phyloP scores from a whole-genome alignment of 1,140 invertebrate species.

The Dolichoris vasculosae region DNA sequence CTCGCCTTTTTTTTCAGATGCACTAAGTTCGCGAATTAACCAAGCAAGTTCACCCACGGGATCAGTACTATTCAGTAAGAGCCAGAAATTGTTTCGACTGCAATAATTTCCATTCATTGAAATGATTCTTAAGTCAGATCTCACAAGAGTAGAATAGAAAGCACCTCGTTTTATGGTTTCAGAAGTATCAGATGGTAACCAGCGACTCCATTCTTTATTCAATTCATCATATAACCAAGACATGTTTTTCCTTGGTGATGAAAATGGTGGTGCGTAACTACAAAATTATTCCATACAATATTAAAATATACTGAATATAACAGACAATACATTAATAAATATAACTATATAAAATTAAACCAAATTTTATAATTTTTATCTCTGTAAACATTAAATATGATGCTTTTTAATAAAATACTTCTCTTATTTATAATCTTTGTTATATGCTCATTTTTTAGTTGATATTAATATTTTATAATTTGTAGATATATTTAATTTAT shows the following conservation, averaged over 20 bases:
- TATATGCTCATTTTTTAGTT: too few species aligned
- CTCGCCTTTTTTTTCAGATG: conserved; percentile 92
- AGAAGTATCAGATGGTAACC: conserved; percentile 89
- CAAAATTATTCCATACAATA: conserved; percentile 52
- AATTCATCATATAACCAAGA: conserved; percentile 94
- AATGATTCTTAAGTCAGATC: conserved; percentile 90
- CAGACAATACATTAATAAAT: too few species aligned
- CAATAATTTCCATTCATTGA: conserved; percentile 97
- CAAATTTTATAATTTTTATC: not conserved
- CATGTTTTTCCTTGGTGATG: conserved; percentile 88
- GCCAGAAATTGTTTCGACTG: conserved; percentile 98
- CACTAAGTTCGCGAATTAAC: conserved; percentile 94
- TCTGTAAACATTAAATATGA: too few species aligned
- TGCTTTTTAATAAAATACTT: too few species aligned
- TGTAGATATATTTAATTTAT: too few species aligned
- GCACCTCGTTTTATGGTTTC: conserved; percentile 89
- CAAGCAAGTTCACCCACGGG: conserved; percentile 95
- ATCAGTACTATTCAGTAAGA: conserved; percentile 96
- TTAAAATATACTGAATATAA: too few species aligned
- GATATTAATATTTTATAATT: too few species aligned
- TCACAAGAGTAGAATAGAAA: conserved; percentile 90
- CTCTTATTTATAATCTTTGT: too few species aligned
- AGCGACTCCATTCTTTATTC: conserved; percentile 88
- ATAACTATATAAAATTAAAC: not conserved
- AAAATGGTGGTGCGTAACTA: conserved; percentile 92